Evolutionary conservation across 1,140 invertebrate species (phyloP).

Genomic region (Wiebesia pumilae): DNA sequence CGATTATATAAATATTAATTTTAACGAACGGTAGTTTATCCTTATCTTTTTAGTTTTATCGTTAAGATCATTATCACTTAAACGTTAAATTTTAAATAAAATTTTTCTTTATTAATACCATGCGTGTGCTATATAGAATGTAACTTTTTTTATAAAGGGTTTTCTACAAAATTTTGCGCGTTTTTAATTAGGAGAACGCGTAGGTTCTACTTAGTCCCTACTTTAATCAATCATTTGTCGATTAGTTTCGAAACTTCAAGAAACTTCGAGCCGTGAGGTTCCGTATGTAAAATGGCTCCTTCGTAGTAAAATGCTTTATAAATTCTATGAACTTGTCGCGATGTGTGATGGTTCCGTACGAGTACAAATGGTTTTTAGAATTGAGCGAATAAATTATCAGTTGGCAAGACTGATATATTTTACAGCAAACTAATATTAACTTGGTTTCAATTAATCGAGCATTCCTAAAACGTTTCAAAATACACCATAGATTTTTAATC

Average conservation of each 20-base stretch:
- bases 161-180: too few relatives aligned
- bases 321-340: not conserved
- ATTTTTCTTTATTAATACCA: not conserved
- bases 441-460: not conserved
- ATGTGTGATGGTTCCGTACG: not conserved
- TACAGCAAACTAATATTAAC: not conserved
- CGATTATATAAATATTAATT: not conserved
- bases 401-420: not conserved
- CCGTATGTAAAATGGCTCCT: too few relatives aligned
- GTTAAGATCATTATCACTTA: not conserved
- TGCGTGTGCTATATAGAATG: not conserved
- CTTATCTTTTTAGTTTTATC: not conserved
- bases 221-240: too few relatives aligned
- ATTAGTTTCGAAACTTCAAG: too few relatives aligned
- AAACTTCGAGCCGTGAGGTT: too few relatives aligned
- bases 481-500: constrained; percentile 10
- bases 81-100: not conserved
- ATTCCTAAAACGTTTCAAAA: not conserved
- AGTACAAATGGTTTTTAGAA: not conserved
- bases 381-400: not conserved
- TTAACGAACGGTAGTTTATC: not conserved
- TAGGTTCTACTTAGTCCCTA: too few relatives aligned
- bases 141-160: not conserved
- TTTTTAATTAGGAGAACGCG: too few relatives aligned
- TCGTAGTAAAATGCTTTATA: not conserved